A percentile compares a stretch with the other conserved stretches of the same genome.
These are phyloP conservation scores for Eulemur albifrons DNA, from an alignment of 2,797 vertebrate genomes.

Conservation along the genomic window DNA sequence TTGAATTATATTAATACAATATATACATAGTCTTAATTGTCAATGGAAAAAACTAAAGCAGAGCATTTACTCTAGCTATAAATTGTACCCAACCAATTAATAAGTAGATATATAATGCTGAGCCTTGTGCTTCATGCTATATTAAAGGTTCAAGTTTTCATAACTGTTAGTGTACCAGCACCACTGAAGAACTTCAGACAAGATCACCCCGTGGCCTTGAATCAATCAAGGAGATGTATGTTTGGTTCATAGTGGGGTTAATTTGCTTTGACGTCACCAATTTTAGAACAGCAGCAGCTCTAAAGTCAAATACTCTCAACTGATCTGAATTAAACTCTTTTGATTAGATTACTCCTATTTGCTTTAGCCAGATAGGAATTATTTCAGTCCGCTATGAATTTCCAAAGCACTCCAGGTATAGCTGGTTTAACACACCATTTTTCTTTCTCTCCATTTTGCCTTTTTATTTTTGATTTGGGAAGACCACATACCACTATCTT, in stretches of 20 bases:
- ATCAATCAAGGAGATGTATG: not conserved
- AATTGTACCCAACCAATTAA: not conserved
- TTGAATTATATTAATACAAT: not conserved
- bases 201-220: not conserved
- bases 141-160: not conserved
- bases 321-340: not conserved
- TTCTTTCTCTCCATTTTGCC: not conserved
- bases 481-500: not conserved
- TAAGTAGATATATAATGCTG: not conserved
- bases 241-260: constrained; percentile 3
- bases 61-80: not conserved
- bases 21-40: not conserved
- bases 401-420: not conserved
- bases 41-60: constrained; percentile 8
- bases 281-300: constrained; percentile 51
- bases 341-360: constrained; percentile 57
- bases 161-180: not conserved
- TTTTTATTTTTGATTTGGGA: constrained; percentile 9
- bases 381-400: not conserved
- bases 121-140: not conserved
- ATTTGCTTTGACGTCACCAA: constrained; percentile 42
- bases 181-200: not conserved
- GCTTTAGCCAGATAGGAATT: constrained; percentile 28
- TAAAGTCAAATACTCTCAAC: constrained; percentile 48
- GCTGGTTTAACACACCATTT: not conserved